These are phyloP conservation scores for Shargacucullia verbasci DNA, from an alignment of 2,888 invertebrate genomes.

Conservation along the genomic window DNA sequence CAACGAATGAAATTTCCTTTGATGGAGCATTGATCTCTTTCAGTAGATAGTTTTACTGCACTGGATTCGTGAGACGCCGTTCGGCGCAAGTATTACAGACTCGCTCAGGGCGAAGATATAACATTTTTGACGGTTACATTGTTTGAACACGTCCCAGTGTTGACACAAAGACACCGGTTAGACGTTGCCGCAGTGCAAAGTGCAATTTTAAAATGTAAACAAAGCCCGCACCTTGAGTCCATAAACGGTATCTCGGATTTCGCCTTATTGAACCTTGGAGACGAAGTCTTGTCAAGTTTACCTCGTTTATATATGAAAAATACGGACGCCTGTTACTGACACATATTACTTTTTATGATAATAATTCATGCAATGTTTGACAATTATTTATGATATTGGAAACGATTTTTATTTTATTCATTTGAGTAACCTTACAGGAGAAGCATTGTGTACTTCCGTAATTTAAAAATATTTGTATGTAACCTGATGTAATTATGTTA, in stretches of 20 bases:
- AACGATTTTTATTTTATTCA: constrained; percentile 43
- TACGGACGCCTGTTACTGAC: constrained; percentile 57
- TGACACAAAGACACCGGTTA: constrained; percentile 80
- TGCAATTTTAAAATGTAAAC: constrained; percentile 89
- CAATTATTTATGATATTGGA: constrained; percentile 54
- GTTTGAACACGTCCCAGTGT: constrained; percentile 82
- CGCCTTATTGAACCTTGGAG: constrained; percentile 80
- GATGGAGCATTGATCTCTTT: constrained; percentile 47
- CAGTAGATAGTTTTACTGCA: constrained; percentile 50
- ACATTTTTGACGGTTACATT: constrained; percentile 84
- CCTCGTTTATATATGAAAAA: constrained; percentile 67
- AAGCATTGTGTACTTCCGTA: constrained; percentile 18
- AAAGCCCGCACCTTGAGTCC: constrained; percentile 83
- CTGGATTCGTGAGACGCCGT: constrained; percentile 37
- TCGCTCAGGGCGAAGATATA: constrained; percentile 70
- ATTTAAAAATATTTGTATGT: constrained; percentile 47
- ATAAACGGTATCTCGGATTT: constrained; percentile 85
- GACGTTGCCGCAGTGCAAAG: constrained; percentile 83
- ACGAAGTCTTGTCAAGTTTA: constrained; percentile 72
- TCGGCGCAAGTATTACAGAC: constrained; percentile 59
- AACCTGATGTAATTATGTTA: constrained; percentile 46
- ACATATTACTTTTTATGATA: constrained; percentile 54
- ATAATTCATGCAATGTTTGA: constrained; percentile 51
- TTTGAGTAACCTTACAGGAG: constrained; percentile 32
- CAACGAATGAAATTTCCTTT: constrained; percentile 37